Conservation (phyloP, 1,140 invertebrate species). For the Bathynomus jamesi region DNA sequence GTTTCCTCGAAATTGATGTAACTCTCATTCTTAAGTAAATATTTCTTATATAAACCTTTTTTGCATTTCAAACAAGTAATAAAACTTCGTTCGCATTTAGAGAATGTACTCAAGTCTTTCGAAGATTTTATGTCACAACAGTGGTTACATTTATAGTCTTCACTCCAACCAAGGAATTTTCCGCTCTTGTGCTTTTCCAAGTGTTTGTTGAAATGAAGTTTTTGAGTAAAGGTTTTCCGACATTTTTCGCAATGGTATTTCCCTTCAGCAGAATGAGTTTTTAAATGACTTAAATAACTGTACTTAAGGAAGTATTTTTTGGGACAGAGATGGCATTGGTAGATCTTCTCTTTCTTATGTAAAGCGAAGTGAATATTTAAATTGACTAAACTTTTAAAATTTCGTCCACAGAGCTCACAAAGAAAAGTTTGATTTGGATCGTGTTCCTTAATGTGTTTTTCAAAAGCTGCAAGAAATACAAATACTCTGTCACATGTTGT, state of each 20-base stretch:
- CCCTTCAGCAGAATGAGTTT: background rate
- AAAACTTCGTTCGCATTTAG: background rate
- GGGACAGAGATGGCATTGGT: background rate
- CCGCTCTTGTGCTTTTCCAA: background rate
- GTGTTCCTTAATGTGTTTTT: background rate
- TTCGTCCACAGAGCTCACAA: background rate
- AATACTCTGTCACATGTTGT: background rate
- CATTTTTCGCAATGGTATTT: background rate
- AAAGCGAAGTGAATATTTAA: background rate
- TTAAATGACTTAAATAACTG: background rate
- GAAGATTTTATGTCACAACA: background rate
- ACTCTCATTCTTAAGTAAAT: background rate
- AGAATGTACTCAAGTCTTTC: background rate
- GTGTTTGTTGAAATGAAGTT: background rate
- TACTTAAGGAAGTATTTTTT: background rate
- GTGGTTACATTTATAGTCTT: background rate
- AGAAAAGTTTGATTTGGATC: background rate
- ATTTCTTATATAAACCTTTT: background rate
- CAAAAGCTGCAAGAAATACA: background rate
- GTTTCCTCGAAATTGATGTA: background rate
- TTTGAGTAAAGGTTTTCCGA: background rate
- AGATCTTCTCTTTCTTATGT: background rate
- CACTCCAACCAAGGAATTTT: background rate
- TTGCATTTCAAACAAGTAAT: background rate
- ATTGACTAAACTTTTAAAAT: background rate